These are phyloP conservation scores for Eublepharis macularius DNA, from an alignment of 2,113 vertebrate genomes.

Conservation along the genomic window DNA sequence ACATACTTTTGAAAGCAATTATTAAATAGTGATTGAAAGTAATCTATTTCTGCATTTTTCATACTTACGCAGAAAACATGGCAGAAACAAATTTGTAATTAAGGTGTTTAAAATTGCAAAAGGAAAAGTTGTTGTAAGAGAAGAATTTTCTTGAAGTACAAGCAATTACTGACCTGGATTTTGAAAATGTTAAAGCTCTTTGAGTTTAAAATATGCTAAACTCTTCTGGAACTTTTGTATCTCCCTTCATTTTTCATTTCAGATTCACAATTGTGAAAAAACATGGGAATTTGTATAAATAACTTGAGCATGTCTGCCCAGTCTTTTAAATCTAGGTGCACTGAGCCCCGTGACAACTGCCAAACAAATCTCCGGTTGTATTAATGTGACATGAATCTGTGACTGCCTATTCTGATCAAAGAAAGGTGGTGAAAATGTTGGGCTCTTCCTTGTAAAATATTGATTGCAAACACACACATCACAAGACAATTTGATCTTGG, in stretches of 20 bases:
- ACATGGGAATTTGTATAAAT: neutral
- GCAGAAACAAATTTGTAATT: conserved; percentile 38
- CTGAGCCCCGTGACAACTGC: neutral
- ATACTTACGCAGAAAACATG: conserved; percentile 28
- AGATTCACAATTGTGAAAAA: neutral
- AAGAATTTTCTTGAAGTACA: conserved; percentile 19
- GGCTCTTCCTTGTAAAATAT: neutral
- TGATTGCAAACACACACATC: neutral
- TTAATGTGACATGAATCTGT: neutral
- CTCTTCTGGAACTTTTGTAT: neutral
- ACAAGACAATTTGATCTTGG: neutral
- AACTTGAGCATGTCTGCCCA: neutral
- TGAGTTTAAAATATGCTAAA: neutral
- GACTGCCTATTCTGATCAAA: neutral
- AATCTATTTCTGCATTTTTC: conserved; percentile 47
- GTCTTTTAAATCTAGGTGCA: neutral
- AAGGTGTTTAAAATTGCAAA: neutral
- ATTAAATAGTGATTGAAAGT: conserved; percentile 32
- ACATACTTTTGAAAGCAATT: conserved; percentile 52
- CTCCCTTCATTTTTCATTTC: neutral
- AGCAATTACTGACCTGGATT: neutral
- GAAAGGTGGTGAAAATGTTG: neutral
- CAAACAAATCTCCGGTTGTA: neutral
- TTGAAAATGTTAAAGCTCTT: conserved; percentile 2
- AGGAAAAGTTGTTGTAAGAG: neutral